phyloP scores from a whole-genome alignment of 2,113 vertebrate genomes.

The Connochaetes taurinus region DNA sequence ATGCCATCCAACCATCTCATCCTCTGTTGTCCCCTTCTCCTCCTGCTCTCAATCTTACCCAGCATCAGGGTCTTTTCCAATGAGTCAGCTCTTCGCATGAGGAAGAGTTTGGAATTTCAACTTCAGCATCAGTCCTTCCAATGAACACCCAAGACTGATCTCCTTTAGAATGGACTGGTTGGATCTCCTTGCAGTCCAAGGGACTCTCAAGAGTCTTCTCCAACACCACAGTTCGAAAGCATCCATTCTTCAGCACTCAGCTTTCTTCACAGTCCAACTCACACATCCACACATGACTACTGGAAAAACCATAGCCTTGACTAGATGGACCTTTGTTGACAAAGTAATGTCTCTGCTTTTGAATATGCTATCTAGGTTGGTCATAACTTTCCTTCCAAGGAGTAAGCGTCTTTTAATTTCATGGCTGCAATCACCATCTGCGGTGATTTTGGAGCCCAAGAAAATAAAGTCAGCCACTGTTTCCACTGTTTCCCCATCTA shows the following conservation, averaged over 20 bases:
- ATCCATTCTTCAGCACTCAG: not conserved
- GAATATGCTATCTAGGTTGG: not conserved
- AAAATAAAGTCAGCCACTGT: not conserved
- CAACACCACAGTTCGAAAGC: not conserved
- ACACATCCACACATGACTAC: not conserved
- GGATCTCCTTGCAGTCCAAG: not conserved
- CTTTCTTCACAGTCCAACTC: not conserved
- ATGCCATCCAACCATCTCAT: not conserved
- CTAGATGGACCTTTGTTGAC: not conserved
- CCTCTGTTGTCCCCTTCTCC: not conserved
- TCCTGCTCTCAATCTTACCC: not conserved
- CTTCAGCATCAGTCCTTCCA: not conserved
- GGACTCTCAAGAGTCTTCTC: not conserved
- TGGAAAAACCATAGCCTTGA: not conserved
- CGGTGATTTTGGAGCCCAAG: not conserved
- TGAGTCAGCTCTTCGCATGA: accelerated
- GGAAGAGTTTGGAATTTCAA: not conserved
- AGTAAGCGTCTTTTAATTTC: not conserved
- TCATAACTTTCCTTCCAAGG: not conserved
- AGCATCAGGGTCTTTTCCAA: not conserved
- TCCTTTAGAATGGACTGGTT: not conserved
- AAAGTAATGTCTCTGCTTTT: not conserved
- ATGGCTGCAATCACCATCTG: not conserved
- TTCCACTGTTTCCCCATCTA: not conserved
- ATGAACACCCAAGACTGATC: not conserved